Evolutionary conservation across 2,797 vertebrate genomes (phyloP).

Genomic region (Crax fasciolata): DNA sequence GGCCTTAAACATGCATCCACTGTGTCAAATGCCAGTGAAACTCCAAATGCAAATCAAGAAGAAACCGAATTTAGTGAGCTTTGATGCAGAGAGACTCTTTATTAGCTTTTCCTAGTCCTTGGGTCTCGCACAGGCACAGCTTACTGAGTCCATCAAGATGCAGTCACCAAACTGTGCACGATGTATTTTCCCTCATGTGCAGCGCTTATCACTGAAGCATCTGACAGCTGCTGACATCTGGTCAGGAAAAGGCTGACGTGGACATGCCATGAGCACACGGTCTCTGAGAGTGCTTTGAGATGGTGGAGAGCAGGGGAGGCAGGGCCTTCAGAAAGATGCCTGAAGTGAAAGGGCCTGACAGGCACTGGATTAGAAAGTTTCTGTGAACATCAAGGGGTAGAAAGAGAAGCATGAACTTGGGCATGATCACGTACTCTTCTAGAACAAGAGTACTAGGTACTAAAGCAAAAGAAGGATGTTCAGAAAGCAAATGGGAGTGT

Average conservation of each 20-base stretch:
- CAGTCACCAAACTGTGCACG: neutral
- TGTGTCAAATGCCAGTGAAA: neutral
- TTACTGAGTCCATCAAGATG: neutral
- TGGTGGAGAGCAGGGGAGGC: neutral
- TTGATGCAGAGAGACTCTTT: neutral
- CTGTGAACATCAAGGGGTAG: neutral
- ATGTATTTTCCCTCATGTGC: neutral
- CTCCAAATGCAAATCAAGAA: neutral
- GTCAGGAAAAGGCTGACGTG: neutral
- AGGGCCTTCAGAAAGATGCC: neutral
- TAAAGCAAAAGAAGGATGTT: neutral
- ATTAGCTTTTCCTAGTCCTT: neutral
- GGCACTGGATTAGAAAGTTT: neutral
- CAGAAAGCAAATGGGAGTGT: neutral
- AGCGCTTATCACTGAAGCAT: neutral
- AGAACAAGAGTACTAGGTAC: neutral
- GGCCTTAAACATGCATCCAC: neutral
- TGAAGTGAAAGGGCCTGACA: neutral
- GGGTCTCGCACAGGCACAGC: neutral
- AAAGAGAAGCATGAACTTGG: neutral
- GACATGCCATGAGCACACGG: rapidly evolving
- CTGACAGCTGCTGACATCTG: neutral
- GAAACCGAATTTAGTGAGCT: neutral
- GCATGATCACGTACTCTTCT: neutral
- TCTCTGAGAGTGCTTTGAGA: neutral